phyloP scores from a whole-genome alignment of 2,888 invertebrate genomes.

The Oscheius sp. region DNA sequence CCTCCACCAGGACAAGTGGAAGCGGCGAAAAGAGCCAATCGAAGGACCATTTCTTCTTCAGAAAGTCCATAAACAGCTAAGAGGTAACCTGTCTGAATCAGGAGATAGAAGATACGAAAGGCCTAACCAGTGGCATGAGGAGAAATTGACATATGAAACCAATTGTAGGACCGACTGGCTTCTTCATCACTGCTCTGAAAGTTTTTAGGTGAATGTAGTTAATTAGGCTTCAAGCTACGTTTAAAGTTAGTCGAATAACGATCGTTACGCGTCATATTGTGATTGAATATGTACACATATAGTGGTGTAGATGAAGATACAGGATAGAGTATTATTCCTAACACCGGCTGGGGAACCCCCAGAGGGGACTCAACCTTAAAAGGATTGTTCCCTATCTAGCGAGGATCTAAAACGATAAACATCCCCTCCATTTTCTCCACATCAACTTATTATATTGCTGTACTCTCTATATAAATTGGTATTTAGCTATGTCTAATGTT shows the following conservation, averaged over 20 bases:
- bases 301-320: no score
- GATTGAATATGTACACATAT: no score
- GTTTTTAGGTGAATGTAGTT: not conserved
- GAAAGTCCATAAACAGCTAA: constrained; percentile 36
- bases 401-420: no score
- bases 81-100: constrained; percentile 27
- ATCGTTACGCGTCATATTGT: no score
- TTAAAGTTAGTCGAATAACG: not conserved
- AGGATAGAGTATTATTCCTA: no score
- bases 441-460: no score
- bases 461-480: no score
- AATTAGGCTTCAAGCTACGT: not conserved
- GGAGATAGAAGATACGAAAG: not conserved
- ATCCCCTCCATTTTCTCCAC: no score
- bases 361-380: no score
- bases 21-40: constrained; percentile 70
- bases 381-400: no score
- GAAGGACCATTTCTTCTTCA: constrained; percentile 33
- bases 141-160: constrained; percentile 73
- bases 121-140: constrained; percentile 73
- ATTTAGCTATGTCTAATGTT: no score
- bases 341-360: no score
- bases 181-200: constrained; percentile 64
- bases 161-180: constrained; percentile 72
- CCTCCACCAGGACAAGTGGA: constrained; percentile 78